Evolutionary conservation across 2,113 vertebrate species (phyloP), one percentile per base, ranked within the genome.

Genomic region (Gopherus flavomarginatus): DNA sequence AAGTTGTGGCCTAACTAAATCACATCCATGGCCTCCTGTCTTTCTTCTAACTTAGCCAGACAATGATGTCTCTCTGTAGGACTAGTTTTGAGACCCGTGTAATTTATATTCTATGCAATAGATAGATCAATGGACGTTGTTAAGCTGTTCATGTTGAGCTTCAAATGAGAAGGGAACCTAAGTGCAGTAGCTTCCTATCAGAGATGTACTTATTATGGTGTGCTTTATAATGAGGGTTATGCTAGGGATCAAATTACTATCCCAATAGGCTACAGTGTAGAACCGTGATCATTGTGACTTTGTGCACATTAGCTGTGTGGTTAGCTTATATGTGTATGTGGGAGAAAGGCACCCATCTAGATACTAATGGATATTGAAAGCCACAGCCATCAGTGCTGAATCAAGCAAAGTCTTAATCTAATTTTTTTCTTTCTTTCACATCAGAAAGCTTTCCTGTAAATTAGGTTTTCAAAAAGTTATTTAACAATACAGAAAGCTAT

Each of bases 391-490:
- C 54, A 69, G 65, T 13, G 65, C 47, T 80, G 86, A 95, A 90
- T 69, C 93, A 49, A 94, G 69, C 22, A 59, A 85, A 95, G 44
- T 9, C 75, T 92, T 22, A 78, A 11, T 85, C 53, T 80, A 91
- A 89, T 83, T 91, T 89, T 90, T 62, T 87, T 94, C 72, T 97
- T 49, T 54, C 59, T 96, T 83, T 79, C 88, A 83, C 59, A 93
- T 94, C 90, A 93, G 80, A 91, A 94, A 92, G 49, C 75, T 95
- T 87, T 80, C 54, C 93, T 94, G 53, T 44, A 95, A 96, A 96
- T 96, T 96, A 89, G 72, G 83, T 92, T 97, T 96, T 95, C 85
- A 93, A 91, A 87, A 97, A 95, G 91, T 94, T 95, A 94, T 92
- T 83, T 86, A 95, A 96, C 90, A 92, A 92, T 92, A 96, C 38